phyloP scores from a whole-genome alignment of 2,113 vertebrate genomes.

The Macquaria ambigua region DNA sequence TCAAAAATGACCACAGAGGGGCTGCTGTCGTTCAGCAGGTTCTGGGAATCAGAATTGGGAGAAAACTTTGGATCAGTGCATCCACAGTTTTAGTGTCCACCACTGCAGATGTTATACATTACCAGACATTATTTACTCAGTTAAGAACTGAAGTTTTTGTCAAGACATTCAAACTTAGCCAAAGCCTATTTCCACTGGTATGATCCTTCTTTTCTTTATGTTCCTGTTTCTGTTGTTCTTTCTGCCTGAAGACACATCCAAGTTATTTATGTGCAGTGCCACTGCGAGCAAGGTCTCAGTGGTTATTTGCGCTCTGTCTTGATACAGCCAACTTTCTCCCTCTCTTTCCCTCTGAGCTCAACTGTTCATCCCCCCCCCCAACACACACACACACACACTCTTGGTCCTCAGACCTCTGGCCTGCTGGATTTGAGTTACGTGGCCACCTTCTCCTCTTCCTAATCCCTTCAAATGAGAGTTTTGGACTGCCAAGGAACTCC shows the following conservation, averaged over 20 bases:
- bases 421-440: conserved; percentile 77
- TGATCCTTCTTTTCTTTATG: not conserved
- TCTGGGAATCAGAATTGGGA: too few relatives aligned
- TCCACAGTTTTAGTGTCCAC: too few relatives aligned
- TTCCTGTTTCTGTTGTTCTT: not conserved
- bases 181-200: too few relatives aligned
- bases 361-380: not conserved
- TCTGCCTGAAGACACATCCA: not conserved
- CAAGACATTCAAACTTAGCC: not conserved
- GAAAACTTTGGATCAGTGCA: too few relatives aligned
- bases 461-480: conserved; percentile 82
- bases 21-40: too few relatives aligned
- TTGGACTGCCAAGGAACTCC: conserved; percentile 71
- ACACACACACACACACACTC: conserved; percentile 25
- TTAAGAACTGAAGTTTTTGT: not conserved
- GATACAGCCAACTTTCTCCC: conserved; percentile 9
- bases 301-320: conserved; percentile 40
- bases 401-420: conserved; percentile 50
- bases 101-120: not conserved
- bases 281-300: conserved; percentile 24
- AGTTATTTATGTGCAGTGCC: conserved; percentile 58
- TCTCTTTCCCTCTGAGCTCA: not conserved
- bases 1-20: too few relatives aligned
- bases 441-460: conserved; percentile 82
- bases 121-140: not conserved